These are phyloP conservation scores for Lepidocolaptes lacrymiger DNA, from an alignment of 2,797 vertebrate genomes.

Conservation along the genomic window DNA sequence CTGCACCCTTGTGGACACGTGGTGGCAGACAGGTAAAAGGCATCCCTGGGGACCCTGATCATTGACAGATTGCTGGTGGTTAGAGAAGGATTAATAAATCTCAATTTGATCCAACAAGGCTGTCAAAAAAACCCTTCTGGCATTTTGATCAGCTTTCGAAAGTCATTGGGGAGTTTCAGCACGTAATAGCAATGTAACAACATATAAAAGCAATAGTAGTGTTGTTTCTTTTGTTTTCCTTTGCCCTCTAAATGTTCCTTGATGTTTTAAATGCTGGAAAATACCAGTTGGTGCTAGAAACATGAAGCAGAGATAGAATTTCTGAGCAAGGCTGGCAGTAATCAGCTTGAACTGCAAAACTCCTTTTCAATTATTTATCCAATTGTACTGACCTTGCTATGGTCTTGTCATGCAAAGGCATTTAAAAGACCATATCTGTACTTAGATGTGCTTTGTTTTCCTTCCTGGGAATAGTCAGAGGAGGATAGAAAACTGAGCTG, in stretches of 20 bases:
- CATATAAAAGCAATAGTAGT: background rate
- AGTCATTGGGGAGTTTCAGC: background rate
- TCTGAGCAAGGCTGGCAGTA: background rate
- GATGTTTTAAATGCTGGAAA: background rate
- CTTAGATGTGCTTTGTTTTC: background rate
- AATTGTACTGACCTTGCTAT: background rate
- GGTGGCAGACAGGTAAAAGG: constrained; percentile 96
- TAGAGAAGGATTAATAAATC: background rate
- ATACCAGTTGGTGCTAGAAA: background rate
- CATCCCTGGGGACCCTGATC: background rate
- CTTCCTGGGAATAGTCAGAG: background rate
- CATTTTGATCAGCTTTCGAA: background rate
- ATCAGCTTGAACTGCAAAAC: background rate
- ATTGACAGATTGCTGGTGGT: background rate
- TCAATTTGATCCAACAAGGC: background rate
- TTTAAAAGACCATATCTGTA: background rate
- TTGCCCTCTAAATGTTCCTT: background rate
- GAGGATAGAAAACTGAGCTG: background rate
- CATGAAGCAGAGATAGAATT: background rate
- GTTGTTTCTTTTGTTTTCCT: background rate
- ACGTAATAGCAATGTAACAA: background rate
- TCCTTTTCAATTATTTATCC: background rate
- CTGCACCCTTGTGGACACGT: constrained; percentile 93
- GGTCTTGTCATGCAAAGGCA: background rate
- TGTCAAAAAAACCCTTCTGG: background rate